phyloP scores from a whole-genome alignment of 2,113 vertebrate species.

The Theristicus caerulescens region DNA sequence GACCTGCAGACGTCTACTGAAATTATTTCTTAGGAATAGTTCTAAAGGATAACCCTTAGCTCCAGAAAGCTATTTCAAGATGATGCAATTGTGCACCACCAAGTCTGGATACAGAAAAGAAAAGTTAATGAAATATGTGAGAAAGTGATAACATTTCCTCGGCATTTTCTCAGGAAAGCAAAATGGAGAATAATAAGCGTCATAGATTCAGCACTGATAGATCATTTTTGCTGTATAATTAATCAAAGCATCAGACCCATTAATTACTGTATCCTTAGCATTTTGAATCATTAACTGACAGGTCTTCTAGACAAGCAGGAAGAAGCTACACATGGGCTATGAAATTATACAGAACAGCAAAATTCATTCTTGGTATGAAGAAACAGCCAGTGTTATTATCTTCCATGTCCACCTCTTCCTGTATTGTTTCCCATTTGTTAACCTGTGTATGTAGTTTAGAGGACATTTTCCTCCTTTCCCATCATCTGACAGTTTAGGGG shows the following conservation, averaged over 20 bases:
- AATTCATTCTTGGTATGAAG: not conserved
- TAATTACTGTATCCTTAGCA: not conserved
- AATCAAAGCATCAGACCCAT: not conserved
- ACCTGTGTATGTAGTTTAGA: not conserved
- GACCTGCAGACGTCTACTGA: not conserved
- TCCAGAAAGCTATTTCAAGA: conserved; percentile 11
- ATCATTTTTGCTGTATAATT: not conserved
- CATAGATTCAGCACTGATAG: not conserved
- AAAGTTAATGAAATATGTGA: not conserved
- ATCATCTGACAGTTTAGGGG: not conserved
- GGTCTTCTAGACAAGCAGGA: not conserved
- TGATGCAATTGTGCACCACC: not conserved
- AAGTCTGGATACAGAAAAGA: not conserved
- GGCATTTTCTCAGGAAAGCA: not conserved
- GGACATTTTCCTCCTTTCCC: not conserved
- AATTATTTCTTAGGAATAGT: conserved; percentile 5
- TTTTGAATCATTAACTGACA: not conserved
- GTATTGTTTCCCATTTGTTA: not conserved
- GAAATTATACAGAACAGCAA: not conserved
- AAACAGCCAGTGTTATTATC: not conserved
- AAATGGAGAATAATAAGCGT: not conserved
- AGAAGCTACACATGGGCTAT: not conserved
- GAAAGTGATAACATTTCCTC: not conserved
- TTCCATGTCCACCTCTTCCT: not conserved
- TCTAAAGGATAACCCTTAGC: conserved; percentile 26